phyloP scores from a whole-genome alignment of 2,113 vertebrate genomes.

The Ammodytes marinus region DNA sequence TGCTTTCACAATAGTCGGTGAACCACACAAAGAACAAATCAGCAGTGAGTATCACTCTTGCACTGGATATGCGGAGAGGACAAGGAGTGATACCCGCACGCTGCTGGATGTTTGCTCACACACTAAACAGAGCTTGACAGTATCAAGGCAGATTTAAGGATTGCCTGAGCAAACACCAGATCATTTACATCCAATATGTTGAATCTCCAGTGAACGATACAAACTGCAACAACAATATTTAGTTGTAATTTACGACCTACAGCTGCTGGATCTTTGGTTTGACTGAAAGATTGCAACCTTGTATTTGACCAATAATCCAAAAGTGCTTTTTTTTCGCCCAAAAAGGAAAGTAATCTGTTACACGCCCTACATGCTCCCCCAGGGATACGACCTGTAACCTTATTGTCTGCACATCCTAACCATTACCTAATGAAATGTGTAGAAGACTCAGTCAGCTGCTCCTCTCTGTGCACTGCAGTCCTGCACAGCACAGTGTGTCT shows the following conservation, averaged over 20 bases:
- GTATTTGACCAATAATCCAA: background rate
- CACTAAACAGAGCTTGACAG: conserved; percentile 21
- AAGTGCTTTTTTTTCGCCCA: background rate
- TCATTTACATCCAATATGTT: background rate
- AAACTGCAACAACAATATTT: background rate
- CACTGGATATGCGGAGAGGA: background rate
- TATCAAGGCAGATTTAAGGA: conserved; percentile 37
- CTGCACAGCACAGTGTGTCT: background rate
- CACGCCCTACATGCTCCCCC: background rate
- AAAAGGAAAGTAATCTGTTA: background rate
- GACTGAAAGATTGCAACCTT: background rate
- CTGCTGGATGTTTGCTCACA: conserved; percentile 22
- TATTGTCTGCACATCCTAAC: background rate
- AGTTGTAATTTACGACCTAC: background rate
- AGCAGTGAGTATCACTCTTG: background rate
- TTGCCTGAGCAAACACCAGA: conserved; percentile 12
- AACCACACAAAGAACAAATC: conserved; percentile 8
- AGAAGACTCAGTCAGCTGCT: background rate
- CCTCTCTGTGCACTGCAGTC: background rate
- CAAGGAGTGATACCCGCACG: background rate
- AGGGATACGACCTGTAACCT: background rate
- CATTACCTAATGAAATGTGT: background rate
- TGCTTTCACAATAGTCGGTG: background rate
- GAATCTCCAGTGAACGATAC: background rate
- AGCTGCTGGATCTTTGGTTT: background rate